Evolutionary conservation across 2,888 invertebrate species (phyloP).

Genomic region (Hedya salicella): DNA sequence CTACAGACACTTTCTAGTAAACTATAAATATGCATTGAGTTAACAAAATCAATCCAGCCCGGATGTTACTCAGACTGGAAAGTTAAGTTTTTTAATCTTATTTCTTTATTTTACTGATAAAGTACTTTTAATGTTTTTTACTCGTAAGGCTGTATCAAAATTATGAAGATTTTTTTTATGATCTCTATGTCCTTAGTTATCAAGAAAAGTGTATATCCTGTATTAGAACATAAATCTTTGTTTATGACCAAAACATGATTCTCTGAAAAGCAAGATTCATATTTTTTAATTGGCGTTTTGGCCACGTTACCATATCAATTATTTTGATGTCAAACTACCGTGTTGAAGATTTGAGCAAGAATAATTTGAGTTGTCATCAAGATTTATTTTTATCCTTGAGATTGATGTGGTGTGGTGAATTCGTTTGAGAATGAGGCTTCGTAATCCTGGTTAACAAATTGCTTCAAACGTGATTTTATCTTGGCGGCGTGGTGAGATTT

Average conservation of each 20-base stretch:
- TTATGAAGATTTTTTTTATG: too few species aligned
- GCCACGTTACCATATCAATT: conserved; percentile 11
- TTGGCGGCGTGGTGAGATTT: too few species aligned
- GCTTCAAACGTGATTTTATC: neutral
- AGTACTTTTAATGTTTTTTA: too few species aligned
- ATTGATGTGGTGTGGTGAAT: conserved; percentile 31
- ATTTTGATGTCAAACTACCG: conserved; percentile 7
- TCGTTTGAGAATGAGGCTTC: conserved; percentile 1
- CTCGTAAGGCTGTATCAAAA: too few species aligned
- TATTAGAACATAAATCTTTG: neutral
- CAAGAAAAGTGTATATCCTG: too few species aligned
- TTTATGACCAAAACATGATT: neutral
- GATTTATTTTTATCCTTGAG: conserved; percentile 38
- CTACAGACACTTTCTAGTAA: too few species aligned
- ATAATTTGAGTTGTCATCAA: conserved; percentile 33
- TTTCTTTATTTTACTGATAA: too few species aligned
- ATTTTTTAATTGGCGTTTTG: neutral
- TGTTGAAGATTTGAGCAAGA: conserved; percentile 28
- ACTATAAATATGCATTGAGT: too few species aligned
- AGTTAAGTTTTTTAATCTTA: too few species aligned
- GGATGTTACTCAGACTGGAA: too few species aligned
- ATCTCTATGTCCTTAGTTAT: too few species aligned
- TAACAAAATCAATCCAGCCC: too few species aligned
- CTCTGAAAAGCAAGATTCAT: neutral
- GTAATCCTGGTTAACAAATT: neutral